Evolutionary conservation across 1,140 invertebrate genomes (phyloP), one percentile per base, ranked within the genome.

Genomic region (Papilio dardanus): DNA sequence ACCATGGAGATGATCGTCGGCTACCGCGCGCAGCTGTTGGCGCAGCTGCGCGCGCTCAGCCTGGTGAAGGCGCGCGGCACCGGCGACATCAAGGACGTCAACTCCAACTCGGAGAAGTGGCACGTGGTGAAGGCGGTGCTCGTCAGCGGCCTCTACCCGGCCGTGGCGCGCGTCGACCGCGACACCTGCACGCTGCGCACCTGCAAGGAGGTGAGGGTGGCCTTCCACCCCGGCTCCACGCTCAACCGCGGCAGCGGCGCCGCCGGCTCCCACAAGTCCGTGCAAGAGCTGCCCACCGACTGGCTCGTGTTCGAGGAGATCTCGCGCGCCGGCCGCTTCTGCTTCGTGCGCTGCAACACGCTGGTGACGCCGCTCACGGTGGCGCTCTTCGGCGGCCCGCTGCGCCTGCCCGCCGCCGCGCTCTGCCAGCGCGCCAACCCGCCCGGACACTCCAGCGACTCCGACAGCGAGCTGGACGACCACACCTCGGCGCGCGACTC

Each of bases 41-140:
- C 96, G 2, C 97, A 99, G 80, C 89, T 99, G n/a, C 94, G 97
- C 77, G 97, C 97, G 0, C 95, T 96, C 0, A 96, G 97, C 6
- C 97, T 99, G 83, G 96, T 99, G 0, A 95, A 96, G 74, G 95
- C 96, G 0, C 94, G 96, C 81, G 97, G 97, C 1, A 94, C 95
- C 3, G 95, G 96, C 1, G 96, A 97, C 84, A 96, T 98, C 31
- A 93, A 96, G 79, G 96, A 96, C 79, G 93, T 97, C 3, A 99
- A 99, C 93, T 89, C 94, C 0, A 97, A 98, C 92, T 97, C 98
- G 1, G 96, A 97, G 82, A 97, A 97, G 90, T 99, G 98, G 98
- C 95, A 97, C 16, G 95, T 99, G 14, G 96, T 99, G 0, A 99
- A 99, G 92, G 98, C 97, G 2, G 97, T 97, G 4, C 86, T 99